These are phyloP conservation scores for Pardosa pseudoannulata DNA, from an alignment of 2,888 invertebrate genomes.

Conservation along the genomic window DNA sequence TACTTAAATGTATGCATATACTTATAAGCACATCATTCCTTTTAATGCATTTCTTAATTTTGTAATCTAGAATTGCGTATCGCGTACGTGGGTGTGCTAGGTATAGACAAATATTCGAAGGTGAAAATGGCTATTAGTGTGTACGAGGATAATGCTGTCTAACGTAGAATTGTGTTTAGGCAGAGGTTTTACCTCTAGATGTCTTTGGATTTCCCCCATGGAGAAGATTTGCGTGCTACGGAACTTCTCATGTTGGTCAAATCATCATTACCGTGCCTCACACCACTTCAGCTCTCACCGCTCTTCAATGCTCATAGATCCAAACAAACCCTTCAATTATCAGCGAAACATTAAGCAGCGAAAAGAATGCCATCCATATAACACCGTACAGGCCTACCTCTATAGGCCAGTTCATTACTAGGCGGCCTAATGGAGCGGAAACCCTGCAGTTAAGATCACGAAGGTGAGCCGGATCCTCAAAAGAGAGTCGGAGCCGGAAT, in stretches of 20 bases:
- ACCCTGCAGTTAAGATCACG: slow-evolving; percentile 44
- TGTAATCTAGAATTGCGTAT: too few relatives aligned
- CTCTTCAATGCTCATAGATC: neutral
- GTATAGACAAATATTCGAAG: too few relatives aligned
- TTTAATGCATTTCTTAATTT: too few relatives aligned
- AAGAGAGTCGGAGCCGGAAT: slow-evolving; percentile 39
- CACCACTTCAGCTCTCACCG: neutral
- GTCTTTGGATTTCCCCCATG: neutral
- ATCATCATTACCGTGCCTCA: too few relatives aligned
- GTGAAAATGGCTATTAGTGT: neutral
- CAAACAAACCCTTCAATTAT: slow-evolving; percentile 59
- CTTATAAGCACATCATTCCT: too few relatives aligned
- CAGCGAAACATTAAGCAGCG: slow-evolving; percentile 39
- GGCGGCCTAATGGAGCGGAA: slow-evolving; percentile 48
- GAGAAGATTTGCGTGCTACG: too few relatives aligned
- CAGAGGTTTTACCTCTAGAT: too few relatives aligned
- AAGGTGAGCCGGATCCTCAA: slow-evolving; percentile 1
- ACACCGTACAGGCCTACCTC: slow-evolving; percentile 35
- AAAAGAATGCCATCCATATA: slow-evolving; percentile 47
- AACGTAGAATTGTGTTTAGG: too few relatives aligned
- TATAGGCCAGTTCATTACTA: slow-evolving; percentile 33
- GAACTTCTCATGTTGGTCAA: too few relatives aligned
- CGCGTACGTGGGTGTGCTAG: too few relatives aligned
- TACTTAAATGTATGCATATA: too few relatives aligned
- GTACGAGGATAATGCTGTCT: too few relatives aligned